Evolutionary conservation across 1,140 invertebrate species (phyloP), one percentile per base, ranked within the genome.

Genomic region (Tetramorium simillimum): DNA sequence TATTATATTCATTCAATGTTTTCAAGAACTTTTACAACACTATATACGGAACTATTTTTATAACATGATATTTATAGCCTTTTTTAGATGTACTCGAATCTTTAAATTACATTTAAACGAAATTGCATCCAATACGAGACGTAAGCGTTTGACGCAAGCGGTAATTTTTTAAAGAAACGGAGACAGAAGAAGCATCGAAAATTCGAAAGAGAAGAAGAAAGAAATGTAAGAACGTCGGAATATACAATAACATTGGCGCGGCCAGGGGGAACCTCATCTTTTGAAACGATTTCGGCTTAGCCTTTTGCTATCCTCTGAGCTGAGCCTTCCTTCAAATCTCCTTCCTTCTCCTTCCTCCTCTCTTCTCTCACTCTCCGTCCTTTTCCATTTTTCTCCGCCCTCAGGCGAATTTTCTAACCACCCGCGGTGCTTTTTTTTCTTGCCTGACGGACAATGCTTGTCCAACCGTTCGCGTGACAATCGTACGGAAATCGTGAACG

Each of bases 401-500:
- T 62, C 77, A 49, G 81, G 88, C 89, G 86, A 92, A 93, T 92
- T 93, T 93, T 28, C 91, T 82, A 91, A 92, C 87, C 91, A 90
- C 92, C 92, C 89, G 93, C 92, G 93, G 92, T 40, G 92, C 85
- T 82, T 77, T 77, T 77, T 77, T 46, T 78, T 86, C 86, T 86
- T 86, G 67, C 86, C 65, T 37, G 65, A 69, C 81, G 92, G 89
- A 93, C 93, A 93, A 93, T 93, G 88, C 43, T 73, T 86, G 86
- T 92, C 89, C 91, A 72, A 90, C 91, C 69, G 87, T 90, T 92
- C 89, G 62, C 86, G 86, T 90, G 92, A 92, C 93, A 93, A 93
- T 93, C 90, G 90, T 85, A 90, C 69, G 86, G 86, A 92, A 93
- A 93, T 92, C 91, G 91, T 93, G 93, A 33, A 93, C 92, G 92